These are phyloP conservation scores for Puffinus mauretanicus DNA, from an alignment of 2,113 vertebrate genomes.

Conservation along the genomic window DNA sequence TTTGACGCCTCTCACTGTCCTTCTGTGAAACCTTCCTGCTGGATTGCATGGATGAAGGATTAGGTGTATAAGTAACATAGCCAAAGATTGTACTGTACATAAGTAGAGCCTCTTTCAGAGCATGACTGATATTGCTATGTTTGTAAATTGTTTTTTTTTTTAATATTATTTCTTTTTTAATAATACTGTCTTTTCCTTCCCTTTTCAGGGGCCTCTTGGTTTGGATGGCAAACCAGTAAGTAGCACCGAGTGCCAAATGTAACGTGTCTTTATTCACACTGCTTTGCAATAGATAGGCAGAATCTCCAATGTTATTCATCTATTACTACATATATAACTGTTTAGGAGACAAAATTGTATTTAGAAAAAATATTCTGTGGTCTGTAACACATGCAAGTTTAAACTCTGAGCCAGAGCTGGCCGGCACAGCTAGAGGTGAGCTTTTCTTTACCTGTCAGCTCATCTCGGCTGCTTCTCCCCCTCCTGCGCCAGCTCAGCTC, in stretches of 20 bases:
- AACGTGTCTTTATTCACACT: background rate
- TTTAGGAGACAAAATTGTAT: background rate
- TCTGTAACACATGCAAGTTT: background rate
- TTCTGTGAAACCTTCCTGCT: constrained; percentile 11
- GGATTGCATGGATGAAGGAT: constrained; percentile 15
- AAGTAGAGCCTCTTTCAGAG: constrained; percentile 11
- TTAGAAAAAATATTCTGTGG: background rate
- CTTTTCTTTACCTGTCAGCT: background rate
- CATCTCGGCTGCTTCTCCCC: background rate
- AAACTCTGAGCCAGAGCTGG: background rate
- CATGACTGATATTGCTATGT: background rate
- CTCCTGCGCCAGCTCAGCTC: accelerated
- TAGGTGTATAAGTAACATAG: background rate
- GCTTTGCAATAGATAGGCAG: background rate
- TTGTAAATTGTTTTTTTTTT: background rate
- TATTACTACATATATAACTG: background rate
- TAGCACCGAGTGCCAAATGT: constrained; percentile 26
- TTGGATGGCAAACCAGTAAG: constrained; percentile 96
- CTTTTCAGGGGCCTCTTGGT: constrained; percentile 89
- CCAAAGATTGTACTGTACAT: background rate
- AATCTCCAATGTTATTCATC: background rate
- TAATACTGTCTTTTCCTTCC: background rate
- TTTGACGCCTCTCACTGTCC: background rate
- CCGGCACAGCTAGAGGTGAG: background rate
- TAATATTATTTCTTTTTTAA: background rate